Evolutionary conservation across 2,888 invertebrate genomes (phyloP), one percentile per base, ranked within the genome.

Genomic region (Bursaphelenchus okinawaensis): DNA sequence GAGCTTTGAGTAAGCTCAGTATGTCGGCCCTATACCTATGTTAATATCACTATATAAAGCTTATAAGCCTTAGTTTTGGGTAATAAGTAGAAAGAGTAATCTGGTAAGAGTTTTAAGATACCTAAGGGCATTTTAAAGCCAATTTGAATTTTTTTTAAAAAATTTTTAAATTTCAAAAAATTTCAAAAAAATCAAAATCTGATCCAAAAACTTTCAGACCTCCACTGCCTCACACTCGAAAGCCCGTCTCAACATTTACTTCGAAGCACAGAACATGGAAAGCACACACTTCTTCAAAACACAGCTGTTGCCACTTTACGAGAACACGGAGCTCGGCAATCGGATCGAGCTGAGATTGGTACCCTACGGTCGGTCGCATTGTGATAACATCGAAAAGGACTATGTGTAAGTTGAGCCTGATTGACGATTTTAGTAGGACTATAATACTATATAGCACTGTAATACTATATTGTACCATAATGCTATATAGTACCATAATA

Each of bases 281-380:
- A 23, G 24, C 22, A 59, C 60, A n/a, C 50, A 50, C n/a, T 59
- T 59, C 60, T 59, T 59, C 51, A 40, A 59, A 59, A 55, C 60
- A 20, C 50, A 59, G 19, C 60, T 59, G 2, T 7, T 59, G 52
- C 60, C 60, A 12, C 51, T 59, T 22, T 59, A 40, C 51, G 50
- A 59, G 28, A 26, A 54, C 54, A 59, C 60, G 24, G 52, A 50
- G 20, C 31, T 59, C 26, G 60, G 51, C 3, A 24, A 59, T 4
- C 60, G 60, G 16, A 19, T 59, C n/a, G 60, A 59, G 16, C 26
- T 59, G 12, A 29, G 51, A 58, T 6, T 59, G 29, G 60, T 59
- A 1, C 60, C 60, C 9, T 40, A 40, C 20, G 60, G 60, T n/a
- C 60, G 52, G 4, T 31, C 60, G 22, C 22, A 20, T 12, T 59